A percentile compares a stretch with the other conserved stretches of the same genome.
Evolutionary conservation across 2,888 invertebrate species (phyloP).

Genomic region (Subacronicta megacephala): DNA sequence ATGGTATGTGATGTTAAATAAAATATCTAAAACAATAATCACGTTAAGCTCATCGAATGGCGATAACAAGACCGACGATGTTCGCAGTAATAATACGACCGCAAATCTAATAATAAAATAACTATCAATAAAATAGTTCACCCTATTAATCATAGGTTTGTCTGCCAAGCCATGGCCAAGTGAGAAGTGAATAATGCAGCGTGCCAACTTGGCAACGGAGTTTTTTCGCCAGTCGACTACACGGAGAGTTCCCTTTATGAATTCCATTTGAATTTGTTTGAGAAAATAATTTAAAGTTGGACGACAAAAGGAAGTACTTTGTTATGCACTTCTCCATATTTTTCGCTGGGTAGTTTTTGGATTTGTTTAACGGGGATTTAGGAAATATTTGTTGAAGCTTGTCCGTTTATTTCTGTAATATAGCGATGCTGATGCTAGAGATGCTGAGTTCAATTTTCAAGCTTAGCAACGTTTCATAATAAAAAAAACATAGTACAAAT

Average conservation of each 20-base stretch:
- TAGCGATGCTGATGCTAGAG: too few species aligned
- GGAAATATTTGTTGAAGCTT: not conserved
- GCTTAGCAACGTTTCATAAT: too few species aligned
- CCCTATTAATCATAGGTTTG: slow-evolving; percentile 62
- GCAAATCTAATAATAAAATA: too few species aligned
- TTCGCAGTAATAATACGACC: too few species aligned
- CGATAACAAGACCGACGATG: too few species aligned
- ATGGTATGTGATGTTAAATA: too few species aligned
- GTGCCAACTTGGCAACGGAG: slow-evolving; percentile 42
- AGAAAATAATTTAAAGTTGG: slow-evolving; percentile 62
- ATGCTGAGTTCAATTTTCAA: too few species aligned
- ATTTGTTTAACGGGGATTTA: slow-evolving; percentile 18
- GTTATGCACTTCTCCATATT: slow-evolving; percentile 50
- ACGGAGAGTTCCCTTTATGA: slow-evolving; percentile 61
- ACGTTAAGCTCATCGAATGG: too few species aligned
- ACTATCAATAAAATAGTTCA: slow-evolving; percentile 13
- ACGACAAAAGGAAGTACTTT: slow-evolving; percentile 52
- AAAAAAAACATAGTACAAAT: too few species aligned
- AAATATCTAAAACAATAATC: too few species aligned
- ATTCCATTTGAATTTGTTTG: slow-evolving; percentile 66
- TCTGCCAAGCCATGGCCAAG: slow-evolving; percentile 42
- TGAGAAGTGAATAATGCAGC: slow-evolving; percentile 69
- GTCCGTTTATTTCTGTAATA: not conserved
- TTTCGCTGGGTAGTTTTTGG: slow-evolving; percentile 30
- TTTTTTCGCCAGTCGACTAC: slow-evolving; percentile 51